Conservation (phyloP, 2,888 invertebrate species). For the Drosophila crucigera region DNA sequence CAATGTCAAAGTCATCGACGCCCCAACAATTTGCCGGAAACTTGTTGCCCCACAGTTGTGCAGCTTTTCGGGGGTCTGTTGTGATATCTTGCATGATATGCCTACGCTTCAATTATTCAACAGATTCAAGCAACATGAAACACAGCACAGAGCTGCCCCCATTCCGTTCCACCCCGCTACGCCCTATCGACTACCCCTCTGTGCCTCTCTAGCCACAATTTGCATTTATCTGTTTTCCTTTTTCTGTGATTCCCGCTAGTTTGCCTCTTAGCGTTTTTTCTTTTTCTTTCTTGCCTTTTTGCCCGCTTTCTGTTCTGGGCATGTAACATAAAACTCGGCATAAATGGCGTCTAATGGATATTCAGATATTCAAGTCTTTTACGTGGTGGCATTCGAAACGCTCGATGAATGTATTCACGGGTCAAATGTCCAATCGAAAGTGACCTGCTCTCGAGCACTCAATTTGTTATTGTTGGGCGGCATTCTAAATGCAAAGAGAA, state of each 20-base stretch:
- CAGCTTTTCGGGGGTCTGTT: conserved; percentile 36
- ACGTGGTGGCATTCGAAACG: conserved; percentile 1
- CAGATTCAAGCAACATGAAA: conserved; percentile 21
- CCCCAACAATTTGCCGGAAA: conserved; percentile 49
- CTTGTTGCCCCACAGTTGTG: conserved; percentile 66
- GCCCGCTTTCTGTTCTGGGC: conserved; percentile 41
- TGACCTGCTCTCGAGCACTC: conserved; percentile 10
- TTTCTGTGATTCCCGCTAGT: conserved; percentile 28
- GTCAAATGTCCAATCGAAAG: conserved; percentile 23
- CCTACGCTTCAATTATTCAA: conserved; percentile 77
- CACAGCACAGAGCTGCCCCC: neutral
- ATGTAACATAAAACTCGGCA: conserved; percentile 63
- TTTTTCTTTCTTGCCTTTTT: conserved; percentile 6
- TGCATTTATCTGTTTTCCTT: conserved; percentile 26
- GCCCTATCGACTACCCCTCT: conserved; percentile 6
- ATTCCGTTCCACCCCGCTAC: neutral
- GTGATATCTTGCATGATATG: conserved; percentile 32
- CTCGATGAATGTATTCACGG: conserved; percentile 17
- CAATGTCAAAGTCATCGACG: conserved; percentile 63
- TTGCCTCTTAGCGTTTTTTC: conserved; percentile 4
- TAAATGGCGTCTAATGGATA: conserved; percentile 70
- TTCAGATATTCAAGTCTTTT: conserved; percentile 19
- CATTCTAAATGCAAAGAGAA: neutral
- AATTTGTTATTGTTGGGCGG: neutral
- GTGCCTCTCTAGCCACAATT: conserved; percentile 21